Evolutionary conservation across 2,797 vertebrate species (phyloP).

Genomic region (Champsocephalus esox): DNA sequence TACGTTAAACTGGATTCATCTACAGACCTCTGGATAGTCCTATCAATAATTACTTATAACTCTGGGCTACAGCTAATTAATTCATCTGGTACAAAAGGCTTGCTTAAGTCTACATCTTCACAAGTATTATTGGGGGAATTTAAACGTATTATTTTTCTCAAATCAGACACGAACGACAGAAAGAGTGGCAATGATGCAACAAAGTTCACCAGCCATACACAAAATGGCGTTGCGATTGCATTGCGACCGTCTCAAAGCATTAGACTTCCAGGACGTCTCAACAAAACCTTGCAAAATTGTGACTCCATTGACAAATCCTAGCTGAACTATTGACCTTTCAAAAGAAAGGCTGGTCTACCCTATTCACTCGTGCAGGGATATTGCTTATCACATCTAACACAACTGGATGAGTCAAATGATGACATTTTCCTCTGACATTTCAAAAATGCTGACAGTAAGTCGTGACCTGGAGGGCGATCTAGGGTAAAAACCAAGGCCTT

Average conservation of each 20-base stretch:
- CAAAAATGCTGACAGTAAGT: neutral
- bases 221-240: neutral
- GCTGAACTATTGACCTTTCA: neutral
- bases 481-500: neutral
- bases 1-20: no score
- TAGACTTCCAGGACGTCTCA: neutral
- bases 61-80: neutral
- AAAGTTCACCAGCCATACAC: neutral
- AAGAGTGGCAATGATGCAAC: neutral
- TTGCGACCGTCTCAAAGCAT: neutral
- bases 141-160: neutral
- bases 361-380: slow-evolving; percentile 1
- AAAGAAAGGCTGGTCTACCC: neutral
- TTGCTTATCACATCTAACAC: neutral
- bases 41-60: slow-evolving; percentile 12
- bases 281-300: neutral
- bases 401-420: slow-evolving; percentile 4
- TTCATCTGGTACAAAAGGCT: slow-evolving; percentile 3
- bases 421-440: neutral
- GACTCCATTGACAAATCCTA: no score
- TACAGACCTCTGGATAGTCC: neutral
- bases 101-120: neutral
- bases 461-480: neutral
- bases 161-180: neutral
- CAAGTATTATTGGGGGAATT: neutral